Evolutionary conservation across 2,888 invertebrate genomes (phyloP).

Genomic region (Tipula helvola): DNA sequence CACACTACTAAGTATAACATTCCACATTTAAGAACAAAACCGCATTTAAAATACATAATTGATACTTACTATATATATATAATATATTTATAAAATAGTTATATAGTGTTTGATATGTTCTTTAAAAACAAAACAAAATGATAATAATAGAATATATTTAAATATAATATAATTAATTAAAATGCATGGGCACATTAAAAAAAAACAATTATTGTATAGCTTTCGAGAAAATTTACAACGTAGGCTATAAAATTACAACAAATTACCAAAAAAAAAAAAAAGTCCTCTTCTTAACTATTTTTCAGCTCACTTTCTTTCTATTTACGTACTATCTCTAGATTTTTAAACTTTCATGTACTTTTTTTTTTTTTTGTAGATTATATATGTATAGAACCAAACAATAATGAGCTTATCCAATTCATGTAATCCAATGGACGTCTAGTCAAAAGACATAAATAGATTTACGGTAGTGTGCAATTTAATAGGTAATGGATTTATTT

Average conservation of each 20-base stretch:
- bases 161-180: background rate
- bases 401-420: background rate
- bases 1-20: background rate
- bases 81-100: background rate
- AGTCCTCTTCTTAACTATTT: background rate
- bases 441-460: background rate
- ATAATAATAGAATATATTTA: background rate
- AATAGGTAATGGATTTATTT: no score
- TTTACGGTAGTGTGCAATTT: no score
- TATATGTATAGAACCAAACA: background rate
- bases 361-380: background rate
- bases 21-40: background rate
- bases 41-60: background rate
- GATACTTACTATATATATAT: background rate
- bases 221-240: background rate
- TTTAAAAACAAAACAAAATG: background rate
- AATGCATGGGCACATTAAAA: background rate
- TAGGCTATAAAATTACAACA: background rate
- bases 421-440: background rate
- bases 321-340: background rate
- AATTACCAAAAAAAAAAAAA: background rate
- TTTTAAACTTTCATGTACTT: background rate
- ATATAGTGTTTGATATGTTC: background rate
- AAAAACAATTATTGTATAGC: background rate
- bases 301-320: background rate